Evolutionary conservation across 2,797 vertebrate genomes (phyloP).

Genomic region (Enteromius afrohamiltoni): DNA sequence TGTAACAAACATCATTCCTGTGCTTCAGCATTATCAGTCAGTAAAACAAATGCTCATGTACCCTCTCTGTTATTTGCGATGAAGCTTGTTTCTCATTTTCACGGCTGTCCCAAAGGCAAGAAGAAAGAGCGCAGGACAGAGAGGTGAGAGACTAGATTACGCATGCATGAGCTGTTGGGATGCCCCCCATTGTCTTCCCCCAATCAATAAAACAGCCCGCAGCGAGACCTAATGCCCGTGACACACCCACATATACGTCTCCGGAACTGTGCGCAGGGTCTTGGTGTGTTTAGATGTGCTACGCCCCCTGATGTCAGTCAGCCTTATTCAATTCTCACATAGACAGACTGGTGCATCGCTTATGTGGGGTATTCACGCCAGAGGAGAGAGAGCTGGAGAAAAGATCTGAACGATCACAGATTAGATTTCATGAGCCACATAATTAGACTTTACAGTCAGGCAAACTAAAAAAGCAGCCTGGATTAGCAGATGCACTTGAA

Average conservation of each 20-base stretch:
- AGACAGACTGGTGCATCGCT: constrained; percentile 51
- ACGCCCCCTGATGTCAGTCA: constrained; percentile 63
- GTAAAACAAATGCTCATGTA: background rate
- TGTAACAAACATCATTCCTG: background rate
- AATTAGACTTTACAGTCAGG: background rate
- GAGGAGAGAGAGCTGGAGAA: background rate
- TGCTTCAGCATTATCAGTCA: background rate
- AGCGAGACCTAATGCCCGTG: background rate
- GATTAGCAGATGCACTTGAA: background rate
- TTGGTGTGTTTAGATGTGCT: constrained; percentile 25
- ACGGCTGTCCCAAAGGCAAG: constrained; percentile 34
- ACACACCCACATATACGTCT: background rate
- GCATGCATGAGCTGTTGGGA: constrained; percentile 48
- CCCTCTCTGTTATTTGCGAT: constrained; percentile 22
- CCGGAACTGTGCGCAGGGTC: background rate
- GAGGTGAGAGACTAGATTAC: constrained; percentile 24
- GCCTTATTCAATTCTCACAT: constrained; percentile 68
- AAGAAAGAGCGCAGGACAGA: constrained; percentile 16
- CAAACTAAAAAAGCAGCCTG: background rate
- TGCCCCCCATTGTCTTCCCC: constrained; percentile 6
- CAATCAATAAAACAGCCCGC: constrained; percentile 27
- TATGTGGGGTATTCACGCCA: constrained; percentile 46
- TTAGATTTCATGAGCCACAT: background rate
- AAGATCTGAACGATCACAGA: background rate
- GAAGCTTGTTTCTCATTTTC: constrained; percentile 65